Evolutionary conservation across 92 coral and sea anemone species (phyloP).

Genomic region (Montipora capitata): DNA sequence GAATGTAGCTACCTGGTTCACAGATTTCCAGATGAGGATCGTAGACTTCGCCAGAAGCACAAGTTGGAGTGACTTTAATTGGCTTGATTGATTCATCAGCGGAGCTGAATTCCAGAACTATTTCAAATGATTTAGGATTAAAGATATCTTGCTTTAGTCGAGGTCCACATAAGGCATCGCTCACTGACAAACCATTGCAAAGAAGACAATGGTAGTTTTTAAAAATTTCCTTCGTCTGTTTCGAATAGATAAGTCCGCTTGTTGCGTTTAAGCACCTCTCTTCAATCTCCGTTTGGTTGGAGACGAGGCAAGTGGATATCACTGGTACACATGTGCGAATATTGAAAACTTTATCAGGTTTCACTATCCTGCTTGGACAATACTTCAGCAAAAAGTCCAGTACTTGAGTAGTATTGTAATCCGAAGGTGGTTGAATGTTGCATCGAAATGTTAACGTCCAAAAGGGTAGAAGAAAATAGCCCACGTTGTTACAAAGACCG

Average conservation of each 20-base stretch:
- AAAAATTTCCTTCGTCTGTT: conserved; percentile 43
- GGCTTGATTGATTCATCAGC: too few species aligned
- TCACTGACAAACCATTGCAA: conserved; percentile 65
- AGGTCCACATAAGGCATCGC: conserved; percentile 76
- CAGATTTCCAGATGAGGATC: conserved; percentile 84
- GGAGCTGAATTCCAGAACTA: conserved; percentile 49
- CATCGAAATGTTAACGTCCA: conserved; percentile 75
- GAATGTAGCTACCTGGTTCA: conserved; percentile 22
- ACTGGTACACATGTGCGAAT: conserved; percentile 75
- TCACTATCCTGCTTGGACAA: conserved; percentile 60
- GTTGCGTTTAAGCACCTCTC: conserved; percentile 65
- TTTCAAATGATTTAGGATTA: conserved; percentile 86
- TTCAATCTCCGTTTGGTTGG: conserved; percentile 29
- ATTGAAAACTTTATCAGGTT: not conserved
- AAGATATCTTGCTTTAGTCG: conserved; percentile 30
- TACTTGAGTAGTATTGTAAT: conserved; percentile 36
- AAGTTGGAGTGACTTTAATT: not conserved
- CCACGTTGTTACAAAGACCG: conserved; percentile 58
- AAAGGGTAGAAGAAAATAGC: not conserved
- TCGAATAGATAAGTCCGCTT: conserved; percentile 41
- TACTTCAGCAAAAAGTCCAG: conserved; percentile 76
- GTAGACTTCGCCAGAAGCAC: conserved; percentile 44
- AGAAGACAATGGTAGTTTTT: conserved; percentile 73
- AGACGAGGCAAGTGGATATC: conserved; percentile 66
- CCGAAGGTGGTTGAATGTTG: conserved; percentile 68